Evolutionary conservation across 1,140 invertebrate species (phyloP), one percentile per base, ranked within the genome.

Genomic region (Streblospio benedicti): DNA sequence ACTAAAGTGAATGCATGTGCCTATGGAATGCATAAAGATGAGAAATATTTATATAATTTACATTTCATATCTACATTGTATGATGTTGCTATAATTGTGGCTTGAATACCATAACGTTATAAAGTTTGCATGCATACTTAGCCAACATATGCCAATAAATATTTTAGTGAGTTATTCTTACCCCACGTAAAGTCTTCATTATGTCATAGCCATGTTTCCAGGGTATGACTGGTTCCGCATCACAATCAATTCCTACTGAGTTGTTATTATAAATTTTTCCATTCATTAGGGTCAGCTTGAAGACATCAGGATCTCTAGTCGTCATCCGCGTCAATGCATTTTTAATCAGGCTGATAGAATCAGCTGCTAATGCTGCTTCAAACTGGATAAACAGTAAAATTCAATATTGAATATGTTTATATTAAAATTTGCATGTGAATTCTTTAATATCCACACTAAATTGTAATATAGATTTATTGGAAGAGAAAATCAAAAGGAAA

Each of bases 201-300:
- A 93, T 90, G 76, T 88, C 89, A 72, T 92, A 88, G 14, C 91
- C 91, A 65, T 90, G 86, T 71, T 93, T 88, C 83, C 87, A 93
- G 12, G 86, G 85, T 27, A 83, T 85, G 12, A 90, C 86, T 83
- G 87, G 87, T 14, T 84, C 85, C 57, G 84, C 84, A 62, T 87
- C 86, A 75, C 91, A 94, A 69, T 93, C 86, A 44, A 91, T 78
- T 5, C 84, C 85, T 68, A 84, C 81, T 16, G 83, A 86, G 0
- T 80, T 83, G 69, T 88, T 88, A 67, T 78, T 84, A 76, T 77
- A 76, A 35, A 79, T 76, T 51, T 73, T 73, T 0, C 80, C 76
- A 25, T 75, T 59, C 45, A 85, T 81, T 30, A 85, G 79, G 27
- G 16, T n/a, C 16, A 27, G 18, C 4, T 5, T 31, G 28, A 49